These are phyloP conservation scores for Drosophila takahashii DNA, from an alignment of 1,140 invertebrate genomes.

Conservation along the genomic window DNA sequence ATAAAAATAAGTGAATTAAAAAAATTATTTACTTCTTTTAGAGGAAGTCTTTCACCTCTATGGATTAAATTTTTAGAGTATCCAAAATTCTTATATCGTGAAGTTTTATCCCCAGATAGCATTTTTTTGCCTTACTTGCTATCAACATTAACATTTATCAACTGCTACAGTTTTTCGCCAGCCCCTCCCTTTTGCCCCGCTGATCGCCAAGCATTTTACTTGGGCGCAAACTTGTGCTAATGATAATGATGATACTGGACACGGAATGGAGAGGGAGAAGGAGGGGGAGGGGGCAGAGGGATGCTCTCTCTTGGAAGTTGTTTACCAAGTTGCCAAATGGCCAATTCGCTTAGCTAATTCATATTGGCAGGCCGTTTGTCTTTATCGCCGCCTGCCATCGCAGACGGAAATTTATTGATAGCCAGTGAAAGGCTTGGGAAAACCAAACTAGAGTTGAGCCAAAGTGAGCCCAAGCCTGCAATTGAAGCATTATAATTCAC, in stretches of 20 bases:
- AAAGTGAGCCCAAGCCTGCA: slow-evolving; percentile 31
- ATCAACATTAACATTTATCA: slow-evolving; percentile 83
- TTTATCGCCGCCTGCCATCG: slow-evolving; percentile 71
- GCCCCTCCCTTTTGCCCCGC: slow-evolving; percentile 4
- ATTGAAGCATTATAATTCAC: slow-evolving; percentile 56
- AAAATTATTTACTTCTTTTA: neutral
- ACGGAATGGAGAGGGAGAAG: slow-evolving; percentile 1
- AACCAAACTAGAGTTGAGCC: slow-evolving; percentile 18
- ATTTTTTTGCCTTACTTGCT: slow-evolving; percentile 51
- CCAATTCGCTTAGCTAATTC: slow-evolving; percentile 82
- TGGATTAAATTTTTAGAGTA: slow-evolving; percentile 37
- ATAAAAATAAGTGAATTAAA: neutral
- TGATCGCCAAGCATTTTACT: slow-evolving; percentile 14
- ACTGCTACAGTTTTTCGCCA: slow-evolving; percentile 72
- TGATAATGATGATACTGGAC: slow-evolving; percentile 80
- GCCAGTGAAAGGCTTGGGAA: slow-evolving; percentile 73
- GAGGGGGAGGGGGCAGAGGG: slow-evolving; percentile 2
- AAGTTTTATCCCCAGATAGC: slow-evolving; percentile 2
- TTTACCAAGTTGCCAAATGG: slow-evolving; percentile 78
- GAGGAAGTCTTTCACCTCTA: too few species aligned
- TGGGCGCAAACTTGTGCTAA: slow-evolving; percentile 72
- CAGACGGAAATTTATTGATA: slow-evolving; percentile 77
- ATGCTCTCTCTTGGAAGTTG: slow-evolving; percentile 51
- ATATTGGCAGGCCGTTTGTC: slow-evolving; percentile 81
- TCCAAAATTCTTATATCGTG: slow-evolving; percentile 2